Conservation (phyloP, 2,888 invertebrate species). For the Drosophila testacea region DNA sequence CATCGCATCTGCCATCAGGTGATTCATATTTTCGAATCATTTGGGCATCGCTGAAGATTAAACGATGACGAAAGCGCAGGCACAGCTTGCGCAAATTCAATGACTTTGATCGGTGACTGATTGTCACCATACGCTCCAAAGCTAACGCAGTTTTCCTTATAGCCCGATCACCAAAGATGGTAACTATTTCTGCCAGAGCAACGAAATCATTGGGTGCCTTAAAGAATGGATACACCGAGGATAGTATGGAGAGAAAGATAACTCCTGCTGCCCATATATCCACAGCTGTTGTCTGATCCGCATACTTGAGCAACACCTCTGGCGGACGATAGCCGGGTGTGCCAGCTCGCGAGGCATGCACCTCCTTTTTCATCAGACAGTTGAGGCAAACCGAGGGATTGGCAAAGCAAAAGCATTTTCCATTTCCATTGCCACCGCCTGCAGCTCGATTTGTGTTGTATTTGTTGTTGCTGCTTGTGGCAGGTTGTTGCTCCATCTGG, state of each 20-base stretch:
- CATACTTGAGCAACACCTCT: slow-evolving; percentile 92
- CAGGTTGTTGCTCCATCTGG: slow-evolving; percentile 7
- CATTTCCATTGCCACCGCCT: slow-evolving; percentile 9
- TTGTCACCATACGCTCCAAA: slow-evolving; percentile 87
- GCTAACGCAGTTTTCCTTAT: slow-evolving; percentile 89
- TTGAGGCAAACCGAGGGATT: slow-evolving; percentile 89
- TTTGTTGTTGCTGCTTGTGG: slow-evolving; percentile 49
- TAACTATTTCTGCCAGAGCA: slow-evolving; percentile 93
- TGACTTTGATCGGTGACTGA: slow-evolving; percentile 86
- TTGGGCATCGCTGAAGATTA: slow-evolving; percentile 79
- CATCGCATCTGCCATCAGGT: slow-evolving; percentile 74
- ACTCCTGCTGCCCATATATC: slow-evolving; percentile 96
- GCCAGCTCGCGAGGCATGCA: slow-evolving; percentile 92
- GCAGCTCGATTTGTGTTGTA: slow-evolving; percentile 80
- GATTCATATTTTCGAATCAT: slow-evolving; percentile 75
- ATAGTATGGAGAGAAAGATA: slow-evolving; percentile 91
- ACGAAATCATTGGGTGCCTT: slow-evolving; percentile 92
- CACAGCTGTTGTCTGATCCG: slow-evolving; percentile 93
- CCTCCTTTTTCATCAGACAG: slow-evolving; percentile 88
- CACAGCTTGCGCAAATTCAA: slow-evolving; percentile 86
- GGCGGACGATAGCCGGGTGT: slow-evolving; percentile 96
- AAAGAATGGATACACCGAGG: slow-evolving; percentile 93
- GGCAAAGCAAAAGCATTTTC: slow-evolving; percentile 89
- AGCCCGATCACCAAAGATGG: slow-evolving; percentile 90
- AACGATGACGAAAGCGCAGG: slow-evolving; percentile 84